Conservation (phyloP, 1,140 invertebrate species). For the Pantala flavescens region DNA sequence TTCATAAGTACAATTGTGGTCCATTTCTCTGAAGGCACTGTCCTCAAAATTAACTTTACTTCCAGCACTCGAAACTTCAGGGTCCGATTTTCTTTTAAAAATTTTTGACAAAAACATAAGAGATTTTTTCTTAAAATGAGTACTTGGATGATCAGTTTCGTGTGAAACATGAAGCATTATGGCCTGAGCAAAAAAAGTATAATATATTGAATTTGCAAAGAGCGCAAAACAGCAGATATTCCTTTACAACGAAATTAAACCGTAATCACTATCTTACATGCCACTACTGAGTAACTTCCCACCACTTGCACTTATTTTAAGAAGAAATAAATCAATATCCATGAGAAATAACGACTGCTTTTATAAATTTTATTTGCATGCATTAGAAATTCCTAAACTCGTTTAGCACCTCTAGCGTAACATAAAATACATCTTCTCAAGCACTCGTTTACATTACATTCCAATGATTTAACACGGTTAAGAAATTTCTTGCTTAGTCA, state of each 20-base stretch:
- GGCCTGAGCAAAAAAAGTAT: background rate
- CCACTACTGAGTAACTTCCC: background rate
- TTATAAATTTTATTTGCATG: no score
- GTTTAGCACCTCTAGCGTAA: no score
- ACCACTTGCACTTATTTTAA: background rate
- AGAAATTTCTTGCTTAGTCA: no score
- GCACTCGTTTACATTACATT: no score
- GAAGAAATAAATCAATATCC: no score
- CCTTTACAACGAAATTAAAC: no score
- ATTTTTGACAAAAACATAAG: background rate
- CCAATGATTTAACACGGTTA: no score
- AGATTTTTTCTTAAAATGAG: background rate
- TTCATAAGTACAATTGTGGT: background rate
- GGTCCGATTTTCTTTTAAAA: background rate
- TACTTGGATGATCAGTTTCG: background rate
- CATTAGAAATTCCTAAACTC: no score
- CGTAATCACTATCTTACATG: background rate
- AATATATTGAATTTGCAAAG: no score
- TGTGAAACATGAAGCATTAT: slow-evolving; percentile 12
- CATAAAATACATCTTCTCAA: no score
- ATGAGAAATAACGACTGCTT: no score
- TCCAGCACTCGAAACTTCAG: slow-evolving; percentile 8
- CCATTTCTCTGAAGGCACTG: slow-evolving; percentile 7
- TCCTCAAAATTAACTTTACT: background rate
- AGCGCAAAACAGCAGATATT: no score